Conservation (phyloP, 92 coral and sea anemone genomes). For the Virgularia gustaviana region DNA sequence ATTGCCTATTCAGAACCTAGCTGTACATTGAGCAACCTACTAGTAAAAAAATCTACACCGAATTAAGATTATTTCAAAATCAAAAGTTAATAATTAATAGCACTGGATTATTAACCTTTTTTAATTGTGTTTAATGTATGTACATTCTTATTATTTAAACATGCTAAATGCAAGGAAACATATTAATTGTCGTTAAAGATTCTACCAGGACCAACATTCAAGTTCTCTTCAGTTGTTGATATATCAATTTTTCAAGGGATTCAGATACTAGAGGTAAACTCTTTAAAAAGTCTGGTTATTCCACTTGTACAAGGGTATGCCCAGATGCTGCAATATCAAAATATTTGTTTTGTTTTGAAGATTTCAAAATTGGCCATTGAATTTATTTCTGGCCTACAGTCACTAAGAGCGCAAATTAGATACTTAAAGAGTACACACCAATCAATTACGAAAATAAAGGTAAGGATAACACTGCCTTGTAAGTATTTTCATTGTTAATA, state of each 20-base stretch:
- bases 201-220: constrained; percentile 64
- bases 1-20: too few species aligned
- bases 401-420: constrained; percentile 70
- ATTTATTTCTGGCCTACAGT: constrained; percentile 76
- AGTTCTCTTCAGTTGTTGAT: constrained; percentile 62
- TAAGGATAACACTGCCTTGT: too few species aligned
- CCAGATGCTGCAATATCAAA: too few species aligned
- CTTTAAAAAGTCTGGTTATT: too few species aligned
- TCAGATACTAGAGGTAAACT: constrained; percentile 74
- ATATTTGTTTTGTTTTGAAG: constrained; percentile 28
- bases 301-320: too few species aligned
- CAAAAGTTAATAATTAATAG: too few species aligned
- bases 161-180: too few species aligned
- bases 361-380: constrained; percentile 87
- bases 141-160: not conserved
- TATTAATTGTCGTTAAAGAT: constrained; percentile 47
- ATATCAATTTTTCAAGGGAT: constrained; percentile 72
- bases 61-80: too few species aligned
- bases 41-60: too few species aligned
- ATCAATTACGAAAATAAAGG: too few species aligned
- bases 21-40: too few species aligned
- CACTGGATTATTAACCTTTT: not conserved
- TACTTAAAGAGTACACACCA: constrained; percentile 60
- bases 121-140: not conserved
- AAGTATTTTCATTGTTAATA: constrained; percentile 45